Conservation (phyloP, 2,113 vertebrate genomes). For the Embiotoca jacksoni region DNA sequence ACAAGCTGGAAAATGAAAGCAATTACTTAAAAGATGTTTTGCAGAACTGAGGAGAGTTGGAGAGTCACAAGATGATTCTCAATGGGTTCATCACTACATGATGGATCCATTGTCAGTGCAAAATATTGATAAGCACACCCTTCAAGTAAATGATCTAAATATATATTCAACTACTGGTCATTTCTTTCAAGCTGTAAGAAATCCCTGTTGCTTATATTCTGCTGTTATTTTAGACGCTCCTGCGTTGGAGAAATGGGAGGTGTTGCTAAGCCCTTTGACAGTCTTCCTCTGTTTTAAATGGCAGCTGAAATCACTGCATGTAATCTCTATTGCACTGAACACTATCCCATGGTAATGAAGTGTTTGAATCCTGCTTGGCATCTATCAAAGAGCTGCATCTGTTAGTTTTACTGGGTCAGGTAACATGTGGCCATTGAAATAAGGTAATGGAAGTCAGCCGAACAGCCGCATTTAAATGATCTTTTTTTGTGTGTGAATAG, state of each 20-base stretch:
- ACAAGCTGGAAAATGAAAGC: slow-evolving; percentile 6
- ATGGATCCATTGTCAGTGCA: slow-evolving; percentile 15
- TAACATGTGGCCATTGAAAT: slow-evolving; percentile 32
- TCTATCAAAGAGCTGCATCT: slow-evolving; percentile 15
- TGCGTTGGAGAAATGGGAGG: slow-evolving; percentile 18
- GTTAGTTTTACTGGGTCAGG: slow-evolving; percentile 49
- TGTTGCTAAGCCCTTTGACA: slow-evolving; percentile 51
- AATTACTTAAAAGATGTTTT: neutral
- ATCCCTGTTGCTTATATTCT: slow-evolving; percentile 4
- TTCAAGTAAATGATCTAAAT: slow-evolving; percentile 32
- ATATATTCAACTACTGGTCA: neutral
- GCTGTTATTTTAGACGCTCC: slow-evolving; percentile 23
- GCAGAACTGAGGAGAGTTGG: neutral
- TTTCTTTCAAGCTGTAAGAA: neutral
- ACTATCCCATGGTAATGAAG: slow-evolving; percentile 24
- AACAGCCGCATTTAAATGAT: slow-evolving; percentile 24
- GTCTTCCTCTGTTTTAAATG: slow-evolving; percentile 30
- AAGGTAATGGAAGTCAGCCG: slow-evolving; percentile 28
- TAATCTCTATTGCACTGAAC: slow-evolving; percentile 34
- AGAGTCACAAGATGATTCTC: neutral
- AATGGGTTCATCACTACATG: neutral
- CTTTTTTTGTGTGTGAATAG: neutral
- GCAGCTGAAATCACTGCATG: too few relatives aligned
- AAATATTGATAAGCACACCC: slow-evolving; percentile 11
- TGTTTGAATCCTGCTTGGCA: slow-evolving; percentile 29